Evolutionary conservation across 1,140 invertebrate species (phyloP).

Genomic region (Harpegnathos saltator): DNA sequence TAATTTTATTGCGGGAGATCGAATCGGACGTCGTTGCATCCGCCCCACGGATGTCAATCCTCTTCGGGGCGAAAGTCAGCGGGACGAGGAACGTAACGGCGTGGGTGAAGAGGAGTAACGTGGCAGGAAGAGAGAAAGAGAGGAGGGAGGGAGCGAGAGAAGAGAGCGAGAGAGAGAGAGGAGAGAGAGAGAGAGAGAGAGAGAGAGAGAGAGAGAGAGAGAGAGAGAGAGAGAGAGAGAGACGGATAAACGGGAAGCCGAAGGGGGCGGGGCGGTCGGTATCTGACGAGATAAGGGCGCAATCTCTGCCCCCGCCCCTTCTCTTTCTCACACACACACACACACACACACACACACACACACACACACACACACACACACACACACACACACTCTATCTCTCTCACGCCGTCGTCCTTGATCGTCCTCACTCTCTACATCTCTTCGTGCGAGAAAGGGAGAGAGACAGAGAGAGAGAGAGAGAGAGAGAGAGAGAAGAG

Average conservation of each 20-base stretch:
- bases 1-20: constrained; percentile 65
- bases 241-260: constrained; percentile 65
- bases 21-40: constrained; percentile 59
- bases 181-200: constrained; percentile 56
- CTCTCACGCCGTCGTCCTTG: constrained; percentile 58
- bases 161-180: constrained; percentile 70
- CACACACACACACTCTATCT: too few relatives aligned
- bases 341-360: too few relatives aligned
- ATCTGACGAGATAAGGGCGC: constrained; percentile 78
- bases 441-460: constrained; percentile 8
- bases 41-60: constrained; percentile 59
- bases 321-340: too few relatives aligned
- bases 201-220: constrained; percentile 68
- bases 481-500: constrained; percentile 1
- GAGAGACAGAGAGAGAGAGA: constrained; percentile 4
- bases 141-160: too few relatives aligned
- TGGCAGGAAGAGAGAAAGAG: constrained; percentile 6
- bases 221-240: constrained; percentile 63
- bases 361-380: too few relatives aligned
- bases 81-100: constrained; percentile 56
- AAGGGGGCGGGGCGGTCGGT: constrained; percentile 68
- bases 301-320: constrained; percentile 62
- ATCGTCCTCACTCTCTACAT: constrained; percentile 51
- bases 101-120: constrained; percentile 37
- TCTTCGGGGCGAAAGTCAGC: constrained; percentile 56